Percentiles rank a stretch among this genome's conserved stretches.
Evolutionary conservation across 2,113 vertebrate genomes (phyloP).

Genomic region (Cacatua alba): DNA sequence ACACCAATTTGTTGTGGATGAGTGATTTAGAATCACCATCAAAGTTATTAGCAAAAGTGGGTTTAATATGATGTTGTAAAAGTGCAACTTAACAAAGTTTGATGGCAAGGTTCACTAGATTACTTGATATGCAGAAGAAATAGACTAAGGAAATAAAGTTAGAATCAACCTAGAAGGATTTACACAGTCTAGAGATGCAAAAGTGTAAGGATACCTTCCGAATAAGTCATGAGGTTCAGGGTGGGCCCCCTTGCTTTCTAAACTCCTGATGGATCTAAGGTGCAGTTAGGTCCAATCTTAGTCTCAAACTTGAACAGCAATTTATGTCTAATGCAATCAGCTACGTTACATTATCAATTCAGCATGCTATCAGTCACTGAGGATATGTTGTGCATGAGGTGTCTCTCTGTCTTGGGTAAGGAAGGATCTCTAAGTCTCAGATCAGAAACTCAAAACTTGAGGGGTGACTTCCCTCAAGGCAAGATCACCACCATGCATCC

Average conservation of each 20-base stretch:
- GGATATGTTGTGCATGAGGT: not conserved
- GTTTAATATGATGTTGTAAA: not conserved
- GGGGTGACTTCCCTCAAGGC: not conserved
- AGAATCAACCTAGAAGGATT: not conserved
- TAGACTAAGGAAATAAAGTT: not conserved
- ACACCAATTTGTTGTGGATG: not conserved
- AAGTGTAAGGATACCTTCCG: not conserved
- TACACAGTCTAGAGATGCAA: not conserved
- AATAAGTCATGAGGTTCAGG: not conserved
- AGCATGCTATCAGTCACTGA: not conserved
- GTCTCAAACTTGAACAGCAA: not conserved
- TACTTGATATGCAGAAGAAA: not conserved
- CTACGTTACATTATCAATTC: not conserved
- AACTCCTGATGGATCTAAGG: not conserved
- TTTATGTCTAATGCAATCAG: not conserved
- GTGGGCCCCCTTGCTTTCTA: not conserved
- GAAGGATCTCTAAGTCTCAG: not conserved
- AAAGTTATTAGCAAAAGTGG: not conserved
- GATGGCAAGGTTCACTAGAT: not conserved
- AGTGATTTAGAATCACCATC: not conserved
- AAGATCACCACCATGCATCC: not conserved
- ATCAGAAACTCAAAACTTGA: not conserved
- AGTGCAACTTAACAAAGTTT: not conserved
- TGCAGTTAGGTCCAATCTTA: not conserved
- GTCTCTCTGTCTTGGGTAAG: not conserved